phyloP scores from a whole-genome alignment of 2,888 invertebrate genomes.

The Folsomia manolachei region DNA sequence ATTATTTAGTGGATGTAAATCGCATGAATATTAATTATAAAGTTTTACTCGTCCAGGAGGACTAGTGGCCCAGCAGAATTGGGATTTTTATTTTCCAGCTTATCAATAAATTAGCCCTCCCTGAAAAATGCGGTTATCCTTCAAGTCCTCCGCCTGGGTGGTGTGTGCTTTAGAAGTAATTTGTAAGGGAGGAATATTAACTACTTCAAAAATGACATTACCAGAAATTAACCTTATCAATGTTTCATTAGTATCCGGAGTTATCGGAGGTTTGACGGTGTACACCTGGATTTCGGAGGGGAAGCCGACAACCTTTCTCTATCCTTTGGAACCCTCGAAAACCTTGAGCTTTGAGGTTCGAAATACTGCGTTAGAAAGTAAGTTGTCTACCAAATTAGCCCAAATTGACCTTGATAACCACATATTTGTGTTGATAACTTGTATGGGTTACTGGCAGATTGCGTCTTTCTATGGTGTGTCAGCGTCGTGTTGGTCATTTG shows the following conservation, averaged over 20 bases:
- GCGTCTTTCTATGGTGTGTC: constrained; percentile 9
- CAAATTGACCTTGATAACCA: background rate
- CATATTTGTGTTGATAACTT: too few species aligned
- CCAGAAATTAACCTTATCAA: too few species aligned
- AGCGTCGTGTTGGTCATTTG: background rate
- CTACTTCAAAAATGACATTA: too few species aligned
- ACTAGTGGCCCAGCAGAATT: background rate
- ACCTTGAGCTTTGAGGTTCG: background rate
- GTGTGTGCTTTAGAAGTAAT: background rate
- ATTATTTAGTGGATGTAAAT: background rate
- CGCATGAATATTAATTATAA: background rate
- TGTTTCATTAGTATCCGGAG: constrained; percentile 13
- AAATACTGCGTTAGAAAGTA: constrained; percentile 8
- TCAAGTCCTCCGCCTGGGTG: background rate
- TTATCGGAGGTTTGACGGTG: background rate
- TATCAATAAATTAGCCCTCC: too few species aligned
- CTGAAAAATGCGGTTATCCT: too few species aligned
- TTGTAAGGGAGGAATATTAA: too few species aligned
- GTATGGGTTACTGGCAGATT: too few species aligned
- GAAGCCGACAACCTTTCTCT: background rate
- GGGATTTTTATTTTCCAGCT: background rate
- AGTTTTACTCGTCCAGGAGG: background rate
- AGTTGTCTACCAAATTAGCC: background rate
- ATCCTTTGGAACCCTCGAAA: background rate
- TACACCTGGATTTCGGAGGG: background rate